phyloP scores from a whole-genome alignment of 2,888 invertebrate genomes.

The Sipunculus nudus region DNA sequence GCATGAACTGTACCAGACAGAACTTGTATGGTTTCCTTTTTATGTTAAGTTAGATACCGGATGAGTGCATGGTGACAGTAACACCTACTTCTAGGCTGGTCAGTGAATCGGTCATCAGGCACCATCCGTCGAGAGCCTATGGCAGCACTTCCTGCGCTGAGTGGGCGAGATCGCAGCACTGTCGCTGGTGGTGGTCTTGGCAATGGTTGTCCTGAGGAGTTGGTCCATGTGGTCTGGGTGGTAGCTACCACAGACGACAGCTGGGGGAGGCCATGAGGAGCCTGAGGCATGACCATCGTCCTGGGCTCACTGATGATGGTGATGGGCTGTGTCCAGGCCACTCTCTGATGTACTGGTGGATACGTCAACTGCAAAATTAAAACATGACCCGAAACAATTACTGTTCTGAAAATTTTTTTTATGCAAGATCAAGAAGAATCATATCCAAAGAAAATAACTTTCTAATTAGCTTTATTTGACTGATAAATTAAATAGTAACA shows the following conservation, averaged over 20 bases:
- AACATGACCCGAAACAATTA: neutral
- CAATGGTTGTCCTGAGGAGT: slow-evolving; percentile 35
- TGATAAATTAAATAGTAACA: too few relatives aligned
- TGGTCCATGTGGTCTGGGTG: slow-evolving; percentile 19
- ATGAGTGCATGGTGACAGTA: too few relatives aligned
- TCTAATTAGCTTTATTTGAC: too few relatives aligned
- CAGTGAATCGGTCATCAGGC: neutral
- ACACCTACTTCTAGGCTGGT: slow-evolving; percentile 3
- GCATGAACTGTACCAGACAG: too few relatives aligned
- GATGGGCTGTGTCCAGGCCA: slow-evolving; percentile 51
- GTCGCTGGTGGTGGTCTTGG: slow-evolving; percentile 48
- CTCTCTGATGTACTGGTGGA: slow-evolving; percentile 48
- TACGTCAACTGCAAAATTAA: slow-evolving; percentile 29
- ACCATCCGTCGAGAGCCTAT: slow-evolving; percentile 2
- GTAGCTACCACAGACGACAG: slow-evolving; percentile 21
- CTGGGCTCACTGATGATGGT: slow-evolving; percentile 23
- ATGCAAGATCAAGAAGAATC: too few relatives aligned
- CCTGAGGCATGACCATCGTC: neutral
- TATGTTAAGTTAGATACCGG: too few relatives aligned
- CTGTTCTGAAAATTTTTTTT: neutral
- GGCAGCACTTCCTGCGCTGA: slow-evolving; percentile 57
- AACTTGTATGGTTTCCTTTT: too few relatives aligned
- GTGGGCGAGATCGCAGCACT: slow-evolving; percentile 53
- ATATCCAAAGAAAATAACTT: too few relatives aligned
- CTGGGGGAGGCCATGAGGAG: slow-evolving; percentile 32